Evolutionary conservation across 2,888 invertebrate genomes (phyloP), one percentile per base, ranked within the genome.

Genomic region (Philonicus albiceps): DNA sequence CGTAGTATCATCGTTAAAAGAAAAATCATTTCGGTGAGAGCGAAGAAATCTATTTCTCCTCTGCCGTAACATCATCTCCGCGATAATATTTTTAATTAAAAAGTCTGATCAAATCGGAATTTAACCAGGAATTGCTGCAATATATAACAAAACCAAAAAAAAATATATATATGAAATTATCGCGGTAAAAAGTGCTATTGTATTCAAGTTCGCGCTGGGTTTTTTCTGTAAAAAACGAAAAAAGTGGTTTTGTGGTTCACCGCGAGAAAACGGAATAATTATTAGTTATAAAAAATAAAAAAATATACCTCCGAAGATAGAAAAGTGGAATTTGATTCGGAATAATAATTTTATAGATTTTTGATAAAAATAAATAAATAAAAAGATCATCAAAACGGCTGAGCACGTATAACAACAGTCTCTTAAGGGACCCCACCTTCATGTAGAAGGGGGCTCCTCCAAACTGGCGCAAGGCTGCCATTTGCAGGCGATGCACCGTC

Each of bases 401-500:
- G 34, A 53, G 19, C 31, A 53, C 11, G 30, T 88, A 89, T 89
- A 89, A 88, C 87, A 89, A 89, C 88, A 88, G 87, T 88, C 88
- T 88, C 34, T 88, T 86, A 88, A 87, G 87, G 89, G 88, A 88
- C 88, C 89, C 89, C 89, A 89, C 88, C 90, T 90, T 87, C 88
- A 88, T 89, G 88, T 88, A 88, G 89, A 88, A 88, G 89, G 89
- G 88, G 89, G 90, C 89, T 88, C 90, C 89, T 88, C 90, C 89
- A 88, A 87, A 89, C 89, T 90, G 90, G 90, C 90, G 89, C 89
- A 89, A 90, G 91, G 90, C 91, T 92, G 91, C 90, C 91, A 91
- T 90, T 91, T 91, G 90, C 92, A 91, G 92, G 92, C 92, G 90
- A 92, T 92, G 92, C 92, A 91, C 91, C 92, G 92, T 89, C 90